These are phyloP conservation scores for Drosophila antonietae DNA, from an alignment of 2,888 invertebrate species.

Conservation along the genomic window DNA sequence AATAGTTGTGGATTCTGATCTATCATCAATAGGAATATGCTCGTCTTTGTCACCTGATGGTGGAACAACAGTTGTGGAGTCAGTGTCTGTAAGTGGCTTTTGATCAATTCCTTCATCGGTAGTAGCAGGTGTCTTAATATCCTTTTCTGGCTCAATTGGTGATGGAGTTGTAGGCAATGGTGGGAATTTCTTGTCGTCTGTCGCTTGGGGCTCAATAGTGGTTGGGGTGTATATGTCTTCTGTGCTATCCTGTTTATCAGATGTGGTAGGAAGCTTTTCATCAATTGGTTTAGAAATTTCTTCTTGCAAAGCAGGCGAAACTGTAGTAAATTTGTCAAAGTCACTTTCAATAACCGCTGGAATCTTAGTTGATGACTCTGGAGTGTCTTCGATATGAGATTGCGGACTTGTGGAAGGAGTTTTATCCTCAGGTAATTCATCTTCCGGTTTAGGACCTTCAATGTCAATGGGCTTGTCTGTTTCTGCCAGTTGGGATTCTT, in stretches of 20 bases:
- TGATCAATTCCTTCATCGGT: slow-evolving; percentile 29
- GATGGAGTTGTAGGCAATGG: slow-evolving; percentile 19
- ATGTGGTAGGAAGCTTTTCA: slow-evolving; percentile 35
- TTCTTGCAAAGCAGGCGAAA: slow-evolving; percentile 37
- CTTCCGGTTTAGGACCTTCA: slow-evolving; percentile 29
- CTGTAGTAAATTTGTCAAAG: slow-evolving; percentile 44
- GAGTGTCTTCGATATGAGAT: slow-evolving; percentile 35
- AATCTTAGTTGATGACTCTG: slow-evolving; percentile 39
- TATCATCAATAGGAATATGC: slow-evolving; percentile 24
- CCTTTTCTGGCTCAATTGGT: slow-evolving; percentile 20
- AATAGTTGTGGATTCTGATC: slow-evolving; percentile 38
- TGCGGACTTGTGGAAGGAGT: slow-evolving; percentile 39
- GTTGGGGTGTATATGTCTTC: slow-evolving; percentile 18
- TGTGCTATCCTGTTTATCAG: slow-evolving; percentile 33
- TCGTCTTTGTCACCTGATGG: slow-evolving; percentile 31
- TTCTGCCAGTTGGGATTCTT: slow-evolving; percentile 9
- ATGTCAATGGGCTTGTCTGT: slow-evolving; percentile 35
- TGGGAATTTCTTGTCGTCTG: slow-evolving; percentile 24
- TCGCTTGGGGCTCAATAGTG: slow-evolving; percentile 37
- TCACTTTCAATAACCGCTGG: slow-evolving; percentile 33
- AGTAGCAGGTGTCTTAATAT: slow-evolving; percentile 9
- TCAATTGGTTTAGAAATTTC: slow-evolving; percentile 29
- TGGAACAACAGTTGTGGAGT: slow-evolving; percentile 37
- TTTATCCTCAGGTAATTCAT: slow-evolving; percentile 38
- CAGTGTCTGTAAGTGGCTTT: slow-evolving; percentile 25